Conservation (phyloP, 2,113 vertebrate species). For the Phalacrocorax brasilianus region DNA sequence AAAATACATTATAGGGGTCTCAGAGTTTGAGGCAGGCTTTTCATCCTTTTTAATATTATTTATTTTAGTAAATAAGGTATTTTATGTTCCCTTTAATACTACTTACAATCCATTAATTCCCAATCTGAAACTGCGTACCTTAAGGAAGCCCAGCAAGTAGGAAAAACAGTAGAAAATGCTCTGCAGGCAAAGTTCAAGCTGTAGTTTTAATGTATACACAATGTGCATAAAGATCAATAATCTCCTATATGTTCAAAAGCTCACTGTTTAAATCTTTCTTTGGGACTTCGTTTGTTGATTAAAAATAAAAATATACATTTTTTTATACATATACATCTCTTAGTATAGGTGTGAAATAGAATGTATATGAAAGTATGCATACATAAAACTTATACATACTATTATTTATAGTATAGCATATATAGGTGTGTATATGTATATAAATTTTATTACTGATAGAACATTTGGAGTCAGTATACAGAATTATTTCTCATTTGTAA, state of each 20-base stretch:
- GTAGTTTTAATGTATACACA: background rate
- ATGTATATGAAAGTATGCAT: background rate
- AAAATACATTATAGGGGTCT: background rate
- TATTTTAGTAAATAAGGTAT: background rate
- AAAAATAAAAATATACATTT: fast-evolving
- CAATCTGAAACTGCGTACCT: background rate
- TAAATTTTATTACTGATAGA: background rate
- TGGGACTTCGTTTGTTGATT: background rate
- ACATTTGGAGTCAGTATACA: background rate
- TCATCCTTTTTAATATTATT: background rate
- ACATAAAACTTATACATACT: background rate
- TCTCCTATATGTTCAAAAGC: background rate
- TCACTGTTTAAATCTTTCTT: background rate
- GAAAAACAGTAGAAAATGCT: background rate
- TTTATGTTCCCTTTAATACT: background rate
- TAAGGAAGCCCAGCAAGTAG: background rate
- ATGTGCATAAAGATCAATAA: background rate
- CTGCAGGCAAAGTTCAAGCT: background rate
- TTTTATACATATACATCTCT: background rate
- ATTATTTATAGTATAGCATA: background rate
- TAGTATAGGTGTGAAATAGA: background rate
- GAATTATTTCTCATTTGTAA: background rate
- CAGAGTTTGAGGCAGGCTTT: background rate
- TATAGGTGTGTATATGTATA: too few species aligned
- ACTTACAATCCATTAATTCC: background rate